Evolutionary conservation across 2,888 invertebrate genomes (phyloP), one percentile per base, ranked within the genome.

Genomic region (Cybosia mesomella): DNA sequence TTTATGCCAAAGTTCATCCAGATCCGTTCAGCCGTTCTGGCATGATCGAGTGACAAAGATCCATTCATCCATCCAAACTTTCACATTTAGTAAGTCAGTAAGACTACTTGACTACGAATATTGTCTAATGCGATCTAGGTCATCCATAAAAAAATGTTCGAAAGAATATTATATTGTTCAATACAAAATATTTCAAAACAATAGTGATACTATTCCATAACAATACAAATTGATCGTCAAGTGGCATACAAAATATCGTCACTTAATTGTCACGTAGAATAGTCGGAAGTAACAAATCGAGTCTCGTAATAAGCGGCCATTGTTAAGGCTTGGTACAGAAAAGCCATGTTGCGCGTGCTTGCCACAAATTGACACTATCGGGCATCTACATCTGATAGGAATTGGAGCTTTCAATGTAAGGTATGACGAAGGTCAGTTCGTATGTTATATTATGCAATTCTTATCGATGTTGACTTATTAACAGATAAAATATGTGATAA

Each of bases 291-390:
- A 49, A 57, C 70, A 73, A 73, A 71, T 76, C 68, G 69, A 64
- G 70, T 54, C 57, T 18, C 22, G 18, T 49, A 60, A 78, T 68
- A 71, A 59, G 28, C 53, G 66, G 8, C 71, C 28, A 74, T 79
- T 77, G 73, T 79, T 21, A 36, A 28, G 32, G 28, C 21, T 36
- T 13, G 59, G 34, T 68, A 80, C 75, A 76, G 67, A 75, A 76
- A 68, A 61, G 32, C 59, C 43, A 71, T 74, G 74, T 68, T 54
- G 49, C 54, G 61, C 64, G 61, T 67, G 65, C 67, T 72, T 66
- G 69, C 65, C 71, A 72, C 64, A 75, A 76, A 76, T 75, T 79
- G 81, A 80, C 79, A 65, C 22, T 82, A 83, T 83, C 82, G 55
- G 55, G 32, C 59, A 83, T 82, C 83, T 79, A 70, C 63, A 82